phyloP scores from a whole-genome alignment of 2,113 vertebrate species.

The Paraplagusia blochii region DNA sequence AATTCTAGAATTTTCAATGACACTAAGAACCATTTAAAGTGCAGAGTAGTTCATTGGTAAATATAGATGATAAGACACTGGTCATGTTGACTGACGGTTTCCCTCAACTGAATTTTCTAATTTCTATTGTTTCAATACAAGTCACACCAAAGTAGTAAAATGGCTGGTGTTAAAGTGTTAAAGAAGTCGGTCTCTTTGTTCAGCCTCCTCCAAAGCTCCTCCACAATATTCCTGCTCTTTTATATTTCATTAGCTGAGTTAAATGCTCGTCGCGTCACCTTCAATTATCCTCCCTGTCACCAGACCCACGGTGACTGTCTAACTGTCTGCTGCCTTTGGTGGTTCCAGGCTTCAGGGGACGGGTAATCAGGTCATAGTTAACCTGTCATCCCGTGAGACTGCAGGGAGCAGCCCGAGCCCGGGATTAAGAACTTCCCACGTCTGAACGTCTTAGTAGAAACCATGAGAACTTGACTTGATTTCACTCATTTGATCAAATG shows the following conservation, averaged over 20 bases:
- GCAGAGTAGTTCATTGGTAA: too few relatives aligned
- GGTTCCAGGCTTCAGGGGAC: slow-evolving; percentile 67
- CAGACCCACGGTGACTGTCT: slow-evolving; percentile 38
- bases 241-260: slow-evolving; percentile 58
- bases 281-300: slow-evolving; percentile 63
- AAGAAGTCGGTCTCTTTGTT: not conserved
- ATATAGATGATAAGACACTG: too few relatives aligned
- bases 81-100: too few relatives aligned
- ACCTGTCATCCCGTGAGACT: slow-evolving; percentile 43
- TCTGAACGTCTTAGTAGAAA: slow-evolving; percentile 10
- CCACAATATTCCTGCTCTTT: slow-evolving; percentile 32
- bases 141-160: too few relatives aligned
- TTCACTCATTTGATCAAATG: too few relatives aligned
- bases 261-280: slow-evolving; percentile 59
- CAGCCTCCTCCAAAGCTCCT: slow-evolving; percentile 3
- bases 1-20: too few relatives aligned
- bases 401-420: slow-evolving; percentile 50
- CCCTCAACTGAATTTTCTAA: too few relatives aligned
- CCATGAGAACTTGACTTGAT: too few relatives aligned
- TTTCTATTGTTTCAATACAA: too few relatives aligned
- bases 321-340: slow-evolving; percentile 63
- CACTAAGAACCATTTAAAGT: too few relatives aligned
- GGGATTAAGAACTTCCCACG: slow-evolving; percentile 26
- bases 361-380: slow-evolving; percentile 69
- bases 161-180: too few relatives aligned